Base-by-base conservation (phyloP, 1,140 invertebrate genomes). In the Propsilocerus akamusi region DNA sequence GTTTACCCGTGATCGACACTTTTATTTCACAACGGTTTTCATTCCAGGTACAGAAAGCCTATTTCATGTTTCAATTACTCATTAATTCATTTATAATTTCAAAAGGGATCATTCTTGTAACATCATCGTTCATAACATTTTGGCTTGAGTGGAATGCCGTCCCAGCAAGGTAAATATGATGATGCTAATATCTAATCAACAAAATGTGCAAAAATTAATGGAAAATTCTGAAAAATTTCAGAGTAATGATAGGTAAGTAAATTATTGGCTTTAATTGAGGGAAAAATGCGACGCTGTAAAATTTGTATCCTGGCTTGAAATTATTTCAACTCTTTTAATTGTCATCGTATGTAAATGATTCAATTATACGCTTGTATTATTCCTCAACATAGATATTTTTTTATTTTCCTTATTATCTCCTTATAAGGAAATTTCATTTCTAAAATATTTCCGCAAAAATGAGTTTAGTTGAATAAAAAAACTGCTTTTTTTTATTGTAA, bases 91-190 rank as follows among this genome's bases (percentile, higher is more conserved):
- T n/a, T n/a, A n/a, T n/a, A n/a, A n/a, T n/a, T n/a, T n/a, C n/a
- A n/a, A n/a, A n/a, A n/a, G n/a, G 86, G 83, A 65, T 89, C 84
- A 54, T 90, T 90, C 68, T 83, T 66, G 86, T 90, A 59, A 89
- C 86, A 55, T 87, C 83, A 61, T 89, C 85, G 52, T 90, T 89
- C 75, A 89, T 90, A 68, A 88, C 85, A 56, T 90, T 90, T 71
- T 90, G 86, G 86, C 75, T 90, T 59, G 86, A 90, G 69, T 89
- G 86, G 83, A 90, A 90, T 69, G 86, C 86, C 48, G 86, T 89
- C 56, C 86, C 86, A 58, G 86, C 86, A 55, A 76, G 85, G 65
- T 86, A 86, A 59, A 84, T 84, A 81, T 75, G 83, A 81, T 83
- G 73, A 79, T 64, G 47, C 57, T 66, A 67, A 41, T 26, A 12